These are phyloP conservation scores for Leptogaster cylindrica DNA, from an alignment of 2,888 invertebrate genomes.

Conservation along the genomic window DNA sequence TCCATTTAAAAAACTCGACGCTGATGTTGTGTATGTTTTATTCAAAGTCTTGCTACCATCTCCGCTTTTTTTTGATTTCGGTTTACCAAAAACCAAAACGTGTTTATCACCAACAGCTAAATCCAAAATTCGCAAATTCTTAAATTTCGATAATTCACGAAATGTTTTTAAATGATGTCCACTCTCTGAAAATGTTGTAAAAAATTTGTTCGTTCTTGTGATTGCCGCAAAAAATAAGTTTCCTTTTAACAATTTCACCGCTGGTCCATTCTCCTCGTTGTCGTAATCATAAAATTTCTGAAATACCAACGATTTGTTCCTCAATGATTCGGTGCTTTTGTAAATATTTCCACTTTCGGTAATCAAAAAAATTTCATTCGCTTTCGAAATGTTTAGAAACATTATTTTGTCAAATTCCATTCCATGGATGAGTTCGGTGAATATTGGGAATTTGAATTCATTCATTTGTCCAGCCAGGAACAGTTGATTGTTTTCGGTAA, in stretches of 20 bases:
- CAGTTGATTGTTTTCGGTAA: constrained; percentile 57
- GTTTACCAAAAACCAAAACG: constrained; percentile 58
- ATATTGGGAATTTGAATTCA: constrained; percentile 57
- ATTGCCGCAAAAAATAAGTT: constrained; percentile 58
- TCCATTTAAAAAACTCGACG: not conserved
- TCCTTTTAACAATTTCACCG: constrained; percentile 58
- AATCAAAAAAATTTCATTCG: constrained; percentile 60
- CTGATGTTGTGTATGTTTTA: constrained; percentile 11
- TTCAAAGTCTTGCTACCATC: not conserved
- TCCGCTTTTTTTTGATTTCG: constrained; percentile 51
- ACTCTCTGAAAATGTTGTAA: constrained; percentile 61
- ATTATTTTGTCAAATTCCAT: constrained; percentile 54
- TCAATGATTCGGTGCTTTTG: constrained; percentile 57
- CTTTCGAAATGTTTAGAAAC: constrained; percentile 59
- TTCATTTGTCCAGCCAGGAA: constrained; percentile 58
- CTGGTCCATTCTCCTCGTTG: constrained; percentile 60
- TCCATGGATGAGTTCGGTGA: constrained; percentile 58
- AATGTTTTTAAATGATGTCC: constrained; percentile 61
- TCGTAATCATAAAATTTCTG: constrained; percentile 61
- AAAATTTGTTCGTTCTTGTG: constrained; percentile 59
- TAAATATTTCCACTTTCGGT: constrained; percentile 59
- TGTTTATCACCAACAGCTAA: constrained; percentile 59
- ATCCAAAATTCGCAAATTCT: constrained; percentile 57
- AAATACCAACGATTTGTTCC: constrained; percentile 58
- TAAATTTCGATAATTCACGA: constrained; percentile 61